Conservation (phyloP, 1,140 invertebrate species). For the Globodera ellingtonae region DNA sequence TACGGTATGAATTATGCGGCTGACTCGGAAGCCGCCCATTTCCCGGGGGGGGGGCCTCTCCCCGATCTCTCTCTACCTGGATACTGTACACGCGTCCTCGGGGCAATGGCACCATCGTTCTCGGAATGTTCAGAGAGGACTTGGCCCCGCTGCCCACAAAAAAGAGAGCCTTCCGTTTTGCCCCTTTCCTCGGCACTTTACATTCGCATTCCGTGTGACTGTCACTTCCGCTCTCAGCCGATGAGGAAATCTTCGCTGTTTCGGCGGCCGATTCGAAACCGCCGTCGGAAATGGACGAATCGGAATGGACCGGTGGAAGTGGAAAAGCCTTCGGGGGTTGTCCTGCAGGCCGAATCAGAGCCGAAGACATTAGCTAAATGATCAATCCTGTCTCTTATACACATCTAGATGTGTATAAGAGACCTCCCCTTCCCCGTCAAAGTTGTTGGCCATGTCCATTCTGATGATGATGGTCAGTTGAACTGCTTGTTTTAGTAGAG, state of each 20-base stretch:
- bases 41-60: too few species aligned
- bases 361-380: slow-evolving; percentile 8
- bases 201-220: slow-evolving; percentile 12
- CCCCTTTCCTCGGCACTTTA: background rate
- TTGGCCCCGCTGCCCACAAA: slow-evolving; percentile 26
- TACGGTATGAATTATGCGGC: too few species aligned
- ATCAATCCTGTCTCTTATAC: too few species aligned
- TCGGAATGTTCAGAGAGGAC: slow-evolving; percentile 21
- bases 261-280: slow-evolving; percentile 27
- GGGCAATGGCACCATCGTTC: slow-evolving; percentile 8
- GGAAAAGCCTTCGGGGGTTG: background rate
- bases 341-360: background rate
- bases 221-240: slow-evolving; percentile 7
- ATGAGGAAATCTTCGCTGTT: slow-evolving; percentile 7
- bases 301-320: slow-evolving; percentile 28
- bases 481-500: background rate
- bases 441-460: slow-evolving; percentile 64
- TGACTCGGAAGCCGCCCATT: too few species aligned
- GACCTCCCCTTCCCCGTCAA: background rate
- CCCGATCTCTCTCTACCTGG: background rate
- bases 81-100: slow-evolving; percentile 24
- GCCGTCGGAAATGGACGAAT: slow-evolving; percentile 34
- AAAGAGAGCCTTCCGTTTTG: slow-evolving; percentile 2
- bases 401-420: too few species aligned
- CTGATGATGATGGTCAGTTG: slow-evolving; percentile 58